Evolutionary conservation across 2,113 vertebrate genomes (phyloP).

Genomic region (Helogale parvula): DNA sequence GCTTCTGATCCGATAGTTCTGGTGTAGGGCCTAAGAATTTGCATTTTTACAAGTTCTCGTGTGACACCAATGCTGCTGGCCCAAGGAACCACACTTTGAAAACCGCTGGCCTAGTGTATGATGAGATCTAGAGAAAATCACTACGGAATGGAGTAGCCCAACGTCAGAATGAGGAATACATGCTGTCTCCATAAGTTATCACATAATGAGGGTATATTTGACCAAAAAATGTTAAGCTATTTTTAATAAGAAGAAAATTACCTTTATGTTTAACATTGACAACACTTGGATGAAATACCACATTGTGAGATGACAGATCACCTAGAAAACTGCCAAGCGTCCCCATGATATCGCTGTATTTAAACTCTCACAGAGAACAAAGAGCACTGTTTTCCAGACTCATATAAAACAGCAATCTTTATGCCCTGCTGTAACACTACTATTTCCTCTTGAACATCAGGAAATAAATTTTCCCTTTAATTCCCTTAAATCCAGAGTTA

Average conservation of each 20-base stretch:
- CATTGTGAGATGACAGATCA: neutral
- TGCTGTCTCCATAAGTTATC: neutral
- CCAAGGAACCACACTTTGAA: neutral
- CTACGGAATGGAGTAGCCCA: neutral
- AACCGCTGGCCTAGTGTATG: neutral
- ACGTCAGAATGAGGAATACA: neutral
- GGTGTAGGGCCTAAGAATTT: neutral
- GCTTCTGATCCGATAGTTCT: neutral
- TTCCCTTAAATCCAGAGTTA: slow-evolving; percentile 25
- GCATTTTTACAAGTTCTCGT: neutral
- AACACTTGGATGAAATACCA: neutral
- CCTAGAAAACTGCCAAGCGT: neutral
- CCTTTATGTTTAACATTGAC: neutral
- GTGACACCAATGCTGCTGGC: neutral
- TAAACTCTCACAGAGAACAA: neutral
- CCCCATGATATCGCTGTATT: neutral
- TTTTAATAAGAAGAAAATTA: slow-evolving; percentile 10
- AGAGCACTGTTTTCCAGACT: neutral
- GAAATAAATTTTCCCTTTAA: neutral
- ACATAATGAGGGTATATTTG: neutral
- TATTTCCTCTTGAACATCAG: neutral
- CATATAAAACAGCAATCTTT: neutral
- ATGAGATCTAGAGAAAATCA: neutral
- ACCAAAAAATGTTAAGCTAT: neutral
- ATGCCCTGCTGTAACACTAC: neutral